phyloP scores from a whole-genome alignment of 37 sponge, comb jelly and placozoan species.

The Cliona cf. orientalis region DNA sequence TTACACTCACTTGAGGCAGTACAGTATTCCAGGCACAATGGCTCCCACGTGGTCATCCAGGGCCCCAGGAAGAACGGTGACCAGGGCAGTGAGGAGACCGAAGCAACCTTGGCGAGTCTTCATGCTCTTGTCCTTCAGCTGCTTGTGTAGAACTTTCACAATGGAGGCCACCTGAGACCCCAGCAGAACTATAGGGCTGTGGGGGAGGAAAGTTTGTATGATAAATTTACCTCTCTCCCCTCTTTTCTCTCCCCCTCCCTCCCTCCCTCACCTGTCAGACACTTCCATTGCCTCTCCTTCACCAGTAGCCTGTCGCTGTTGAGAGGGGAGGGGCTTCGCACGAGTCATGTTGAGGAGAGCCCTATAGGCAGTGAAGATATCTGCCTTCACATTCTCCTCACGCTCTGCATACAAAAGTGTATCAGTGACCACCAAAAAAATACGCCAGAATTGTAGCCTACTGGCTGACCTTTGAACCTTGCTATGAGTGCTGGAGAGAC shows the following conservation, averaged over 20 bases:
- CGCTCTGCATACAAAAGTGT: constrained; percentile 60
- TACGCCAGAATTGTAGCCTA: background rate
- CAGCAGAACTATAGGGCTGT: constrained; percentile 65
- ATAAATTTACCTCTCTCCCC: background rate
- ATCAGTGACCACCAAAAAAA: background rate
- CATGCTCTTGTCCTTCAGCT: constrained; percentile 90
- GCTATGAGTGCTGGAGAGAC: constrained; percentile 91
- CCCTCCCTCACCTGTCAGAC: constrained; percentile 34
- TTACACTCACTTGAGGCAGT: constrained; percentile 82
- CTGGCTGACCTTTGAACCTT: constrained; percentile 89
- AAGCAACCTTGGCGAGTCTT: constrained; percentile 97
- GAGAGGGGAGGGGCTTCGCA: background rate
- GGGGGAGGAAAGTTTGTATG: background rate
- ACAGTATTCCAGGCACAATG: constrained; percentile 88
- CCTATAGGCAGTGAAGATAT: constrained; percentile 94
- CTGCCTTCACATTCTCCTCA: constrained; percentile 94
- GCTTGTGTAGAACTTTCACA: constrained; percentile 87
- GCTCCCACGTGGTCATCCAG: constrained; percentile 80
- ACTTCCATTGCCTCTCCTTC: constrained; percentile 67
- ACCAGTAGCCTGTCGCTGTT: constrained; percentile 11
- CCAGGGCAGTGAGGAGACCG: constrained; percentile 84
- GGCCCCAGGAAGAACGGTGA: constrained; percentile 87
- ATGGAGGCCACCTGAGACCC: constrained; percentile 77
- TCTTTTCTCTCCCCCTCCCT: background rate
- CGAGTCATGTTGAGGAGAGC: constrained; percentile 77